phyloP scores from a whole-genome alignment of 2,888 invertebrate species.

The Cactoblastis cactorum region DNA sequence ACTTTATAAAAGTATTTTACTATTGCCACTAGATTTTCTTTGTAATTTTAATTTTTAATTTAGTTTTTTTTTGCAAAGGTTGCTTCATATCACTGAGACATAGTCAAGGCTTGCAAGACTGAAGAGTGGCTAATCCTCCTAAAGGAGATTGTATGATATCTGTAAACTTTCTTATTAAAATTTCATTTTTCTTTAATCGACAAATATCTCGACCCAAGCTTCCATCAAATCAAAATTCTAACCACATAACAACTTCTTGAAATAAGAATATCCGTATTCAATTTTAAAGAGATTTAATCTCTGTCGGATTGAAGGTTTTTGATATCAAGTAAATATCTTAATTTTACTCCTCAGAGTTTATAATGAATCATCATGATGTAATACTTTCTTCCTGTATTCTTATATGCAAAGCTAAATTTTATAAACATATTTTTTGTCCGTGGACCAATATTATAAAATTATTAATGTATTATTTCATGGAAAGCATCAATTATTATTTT shows the following conservation, averaged over 20 bases:
- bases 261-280: background rate
- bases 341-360: background rate
- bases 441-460: background rate
- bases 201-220: background rate
- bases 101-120: conserved; percentile 72
- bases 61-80: background rate
- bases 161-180: conserved; percentile 22
- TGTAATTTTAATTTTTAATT: background rate
- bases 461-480: background rate
- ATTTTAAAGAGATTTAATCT: too few relatives aligned
- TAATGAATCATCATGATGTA: background rate
- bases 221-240: background rate
- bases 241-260: too few relatives aligned
- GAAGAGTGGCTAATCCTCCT: conserved; percentile 60
- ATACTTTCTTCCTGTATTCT: background rate
- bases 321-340: background rate
- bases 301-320: background rate
- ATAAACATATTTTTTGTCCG: background rate
- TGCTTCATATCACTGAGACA: conserved; percentile 38
- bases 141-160: conserved; percentile 67
- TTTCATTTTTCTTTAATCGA: background rate
- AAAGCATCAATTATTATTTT: background rate
- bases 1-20: too few relatives aligned
- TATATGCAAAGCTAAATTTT: background rate
- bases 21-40: too few relatives aligned